Base-by-base conservation (phyloP, 2,888 invertebrate genomes). In the Acanthosepion pharaonis region DNA sequence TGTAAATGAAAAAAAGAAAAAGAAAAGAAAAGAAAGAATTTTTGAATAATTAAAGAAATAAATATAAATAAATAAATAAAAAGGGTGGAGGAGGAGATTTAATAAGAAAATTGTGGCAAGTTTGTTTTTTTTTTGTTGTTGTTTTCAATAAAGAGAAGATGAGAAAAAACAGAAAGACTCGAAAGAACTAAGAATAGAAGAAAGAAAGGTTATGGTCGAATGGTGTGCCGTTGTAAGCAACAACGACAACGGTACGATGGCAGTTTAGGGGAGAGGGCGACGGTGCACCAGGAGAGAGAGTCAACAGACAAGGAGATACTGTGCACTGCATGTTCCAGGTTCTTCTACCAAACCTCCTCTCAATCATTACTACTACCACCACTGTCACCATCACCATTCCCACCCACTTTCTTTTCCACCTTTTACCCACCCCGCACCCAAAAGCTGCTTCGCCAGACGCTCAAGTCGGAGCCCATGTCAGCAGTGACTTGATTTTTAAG, bases 281-380 rank as follows among this genome's bases (percentile, higher is more conserved):
- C 78, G n/a, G 78, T 78, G 78, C 78, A 78, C 78, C n/a, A 78
- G 78, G n/a, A 78, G 78, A 78, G n/a, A 78, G n/a, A 78, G 78
- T 78, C 78, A 78, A 78, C 78, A 78, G 78, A 78, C 78, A 78
- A 78, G 78, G n/a, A 78, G 78, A 78, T 78, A 78, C n/a, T 78
- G 78, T 78, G 78, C n/a, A 78, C 78, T 78, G 78, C 78, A 78
- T 78, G 78, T 78, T 78, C 78, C 78, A 78, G 78, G 78, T 78
- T 78, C n/a, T 78, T 78, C n/a, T n/a, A 78, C 78, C 78, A 78
- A 78, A 78, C 78, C 78, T 15, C 15, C 78, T 78, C 78, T 78
- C n/a, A 78, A 78, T n/a, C 78, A 78, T 78, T 9, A 78, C 78
- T 33, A 78, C 78, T n/a, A 78, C n/a, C 78, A 78, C 78, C 78